A percentile compares a stretch with the other conserved stretches of the same genome.
These are phyloP conservation scores for Heliconius himera DNA, from an alignment of 1,140 invertebrate species.

Conservation along the genomic window DNA sequence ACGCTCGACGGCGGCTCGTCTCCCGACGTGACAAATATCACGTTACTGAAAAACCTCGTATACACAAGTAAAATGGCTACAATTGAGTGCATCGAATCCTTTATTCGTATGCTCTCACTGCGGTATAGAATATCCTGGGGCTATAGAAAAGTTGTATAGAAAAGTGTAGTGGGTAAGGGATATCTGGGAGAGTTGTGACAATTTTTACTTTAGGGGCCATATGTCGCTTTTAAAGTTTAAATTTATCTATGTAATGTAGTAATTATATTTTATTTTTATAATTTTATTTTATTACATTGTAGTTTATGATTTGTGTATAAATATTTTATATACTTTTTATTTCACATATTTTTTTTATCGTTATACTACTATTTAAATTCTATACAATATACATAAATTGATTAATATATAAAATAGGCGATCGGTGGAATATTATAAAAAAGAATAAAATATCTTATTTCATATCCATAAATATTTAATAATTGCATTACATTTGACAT, in stretches of 20 bases:
- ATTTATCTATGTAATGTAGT: no score
- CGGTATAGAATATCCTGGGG: background rate
- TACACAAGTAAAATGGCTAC: slow-evolving; percentile 28
- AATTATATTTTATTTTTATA: no score
- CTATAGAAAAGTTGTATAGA: no score
- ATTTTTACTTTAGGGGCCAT: no score
- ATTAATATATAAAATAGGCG: background rate
- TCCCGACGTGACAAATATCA: slow-evolving; percentile 38
- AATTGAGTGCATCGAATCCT: slow-evolving; percentile 25
- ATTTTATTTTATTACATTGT: no score
- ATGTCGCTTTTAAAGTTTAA: no score
- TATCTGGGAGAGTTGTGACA: no score
- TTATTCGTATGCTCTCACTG: slow-evolving; percentile 7
- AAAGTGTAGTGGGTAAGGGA: background rate
- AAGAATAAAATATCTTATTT: background rate
- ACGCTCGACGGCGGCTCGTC: slow-evolving; percentile 29
- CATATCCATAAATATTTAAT: background rate
- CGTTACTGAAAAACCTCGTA: slow-evolving; percentile 31
- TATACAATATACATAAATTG: no score
- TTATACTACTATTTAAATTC: no score
- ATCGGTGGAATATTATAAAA: background rate
- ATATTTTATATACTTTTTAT: no score
- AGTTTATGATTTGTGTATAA: no score
- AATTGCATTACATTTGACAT: background rate
- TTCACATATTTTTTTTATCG: no score